Base-by-base conservation (phyloP, 1,140 invertebrate species). In the Laodelphax striatellus region DNA sequence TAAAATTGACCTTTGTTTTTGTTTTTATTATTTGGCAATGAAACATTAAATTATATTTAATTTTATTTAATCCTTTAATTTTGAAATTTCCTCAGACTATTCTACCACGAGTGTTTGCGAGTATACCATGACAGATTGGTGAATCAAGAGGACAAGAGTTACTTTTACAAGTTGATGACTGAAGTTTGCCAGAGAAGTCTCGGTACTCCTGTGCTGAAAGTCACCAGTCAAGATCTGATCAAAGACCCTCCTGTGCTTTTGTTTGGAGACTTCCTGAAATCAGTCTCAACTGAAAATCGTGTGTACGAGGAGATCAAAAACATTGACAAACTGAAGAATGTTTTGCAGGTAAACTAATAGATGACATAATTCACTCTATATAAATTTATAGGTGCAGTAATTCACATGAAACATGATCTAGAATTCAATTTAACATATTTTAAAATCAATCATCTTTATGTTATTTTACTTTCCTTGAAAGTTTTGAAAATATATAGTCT, bases 91-190 rank as follows among this genome's bases (percentile, higher is more conserved):
- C 72, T 22, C 63, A 89, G 89, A 61, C 75, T 95, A 1, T 95
- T 92, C 76, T 90, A 91, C 66, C 92, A 95, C 70, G 92, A 95
- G 74, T 89, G 88, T 46, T 80, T 90, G 44, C 80, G 92, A 28
- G 90, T 95, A 0, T 95, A 92, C 72, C 91, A 94, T 74, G 93
- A 96, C 72, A 85, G 92, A 13, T 73, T 97, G 9, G 87, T 91
- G 50, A 89, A 92, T 66, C 71, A 79, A 11, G 76, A 84, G 44
- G 92, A 96, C 70, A 86, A 90, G 65, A 80, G 76, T 28, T 87
- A 90, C 69, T 88, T 96, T 65, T 87, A 84, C 68, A 77, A 78
- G 9, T 71, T 88, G 6, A 78, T 93, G 73, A 74, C 75, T 44
- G 77, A 77, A n/a, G 78, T 85, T 0, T 88, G 83, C 65, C 38